These are phyloP conservation scores for Melanotaenia pygmaea DNA, from an alignment of 2,797 vertebrate genomes.

Conservation along the genomic window DNA sequence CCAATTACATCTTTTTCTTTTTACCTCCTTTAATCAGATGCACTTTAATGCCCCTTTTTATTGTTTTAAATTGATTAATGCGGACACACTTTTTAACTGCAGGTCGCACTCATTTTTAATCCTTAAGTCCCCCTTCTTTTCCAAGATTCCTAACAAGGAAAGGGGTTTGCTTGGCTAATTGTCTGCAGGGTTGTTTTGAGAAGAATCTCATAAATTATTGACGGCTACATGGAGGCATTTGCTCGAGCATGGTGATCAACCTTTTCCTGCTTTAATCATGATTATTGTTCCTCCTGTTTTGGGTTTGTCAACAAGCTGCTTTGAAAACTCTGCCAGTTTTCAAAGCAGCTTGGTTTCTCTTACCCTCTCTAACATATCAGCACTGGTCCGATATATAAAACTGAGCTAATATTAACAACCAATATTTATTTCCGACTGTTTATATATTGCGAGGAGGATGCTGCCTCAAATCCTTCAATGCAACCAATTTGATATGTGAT, in stretches of 20 bases:
- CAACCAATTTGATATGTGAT: no score
- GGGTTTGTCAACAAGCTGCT: conserved; percentile 26
- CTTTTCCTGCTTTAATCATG: conserved; percentile 40
- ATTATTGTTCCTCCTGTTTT: neutral
- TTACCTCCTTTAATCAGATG: conserved; percentile 54
- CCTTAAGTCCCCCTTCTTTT: conserved; percentile 29
- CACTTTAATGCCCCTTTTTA: conserved; percentile 44
- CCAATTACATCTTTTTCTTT: conserved; percentile 38
- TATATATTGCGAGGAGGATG: no score
- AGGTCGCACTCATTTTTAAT: conserved; percentile 16
- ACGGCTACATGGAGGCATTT: conserved; percentile 23
- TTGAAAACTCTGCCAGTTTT: neutral
- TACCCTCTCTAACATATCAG: no score
- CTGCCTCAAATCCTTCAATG: no score
- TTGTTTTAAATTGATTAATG: conserved; percentile 60
- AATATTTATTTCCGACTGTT: no score
- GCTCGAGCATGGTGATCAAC: conserved; percentile 1
- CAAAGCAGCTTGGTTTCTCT: no score
- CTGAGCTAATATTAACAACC: no score
- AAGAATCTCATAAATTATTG: conserved; percentile 58
- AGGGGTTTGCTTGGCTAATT: conserved; percentile 25
- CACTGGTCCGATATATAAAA: no score
- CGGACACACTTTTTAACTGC: conserved; percentile 60
- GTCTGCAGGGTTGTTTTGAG: conserved; percentile 26
- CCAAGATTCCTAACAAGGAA: conserved; percentile 9